Evolutionary conservation across 2,113 vertebrate species (phyloP).

Genomic region (Scopus umbretta): DNA sequence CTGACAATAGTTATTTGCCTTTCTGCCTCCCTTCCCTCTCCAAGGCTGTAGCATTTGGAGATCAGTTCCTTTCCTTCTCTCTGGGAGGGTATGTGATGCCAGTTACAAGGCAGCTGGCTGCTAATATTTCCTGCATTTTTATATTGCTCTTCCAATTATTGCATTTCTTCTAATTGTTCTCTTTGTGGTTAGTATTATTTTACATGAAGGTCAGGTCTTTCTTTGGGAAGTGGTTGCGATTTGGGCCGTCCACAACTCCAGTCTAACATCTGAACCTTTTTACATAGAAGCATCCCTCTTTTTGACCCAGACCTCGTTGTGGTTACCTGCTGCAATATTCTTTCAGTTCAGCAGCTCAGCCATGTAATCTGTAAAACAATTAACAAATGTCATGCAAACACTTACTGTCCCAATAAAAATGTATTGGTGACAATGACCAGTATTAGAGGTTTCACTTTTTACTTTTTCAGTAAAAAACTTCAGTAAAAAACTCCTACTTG

Average conservation of each 20-base stretch:
- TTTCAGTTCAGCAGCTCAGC: background rate
- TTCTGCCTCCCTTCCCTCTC: background rate
- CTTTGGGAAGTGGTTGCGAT: background rate
- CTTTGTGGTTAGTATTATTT: background rate
- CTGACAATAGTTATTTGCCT: background rate
- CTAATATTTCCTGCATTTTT: background rate
- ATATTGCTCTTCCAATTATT: background rate
- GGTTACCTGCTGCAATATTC: background rate
- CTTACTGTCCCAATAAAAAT: background rate
- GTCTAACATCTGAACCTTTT: background rate
- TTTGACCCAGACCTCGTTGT: background rate
- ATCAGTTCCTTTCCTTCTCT: background rate
- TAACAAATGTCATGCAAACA: background rate
- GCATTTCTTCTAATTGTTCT: background rate
- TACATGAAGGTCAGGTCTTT: background rate
- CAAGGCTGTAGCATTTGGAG: background rate
- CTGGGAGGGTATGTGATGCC: background rate
- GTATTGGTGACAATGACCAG: background rate
- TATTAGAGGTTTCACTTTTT: background rate
- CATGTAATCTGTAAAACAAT: background rate
- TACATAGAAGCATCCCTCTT: background rate
- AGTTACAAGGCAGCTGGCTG: background rate
- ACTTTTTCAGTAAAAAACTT: background rate
- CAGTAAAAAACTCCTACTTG: fast-evolving
- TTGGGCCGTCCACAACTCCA: background rate